These are phyloP conservation scores for Sinocyclocheilus rhinocerous DNA, from an alignment of 2,113 vertebrate species.

Conservation along the genomic window DNA sequence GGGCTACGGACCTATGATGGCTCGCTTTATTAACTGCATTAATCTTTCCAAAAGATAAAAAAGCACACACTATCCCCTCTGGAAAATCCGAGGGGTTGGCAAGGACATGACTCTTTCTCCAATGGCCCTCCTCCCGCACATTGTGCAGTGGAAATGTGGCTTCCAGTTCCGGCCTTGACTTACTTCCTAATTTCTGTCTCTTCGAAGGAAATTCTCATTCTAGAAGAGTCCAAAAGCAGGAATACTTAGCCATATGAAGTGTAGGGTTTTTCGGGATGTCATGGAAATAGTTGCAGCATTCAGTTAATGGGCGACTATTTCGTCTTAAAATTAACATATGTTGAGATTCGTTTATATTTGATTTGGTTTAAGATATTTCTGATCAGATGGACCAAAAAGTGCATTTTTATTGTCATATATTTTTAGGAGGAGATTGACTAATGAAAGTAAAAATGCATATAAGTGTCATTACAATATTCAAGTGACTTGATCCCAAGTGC, in stretches of 20 bases:
- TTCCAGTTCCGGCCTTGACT: conserved; percentile 50
- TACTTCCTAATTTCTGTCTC: conserved; percentile 50
- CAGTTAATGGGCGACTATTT: background rate
- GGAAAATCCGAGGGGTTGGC: conserved; percentile 64
- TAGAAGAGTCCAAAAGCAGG: conserved; percentile 34
- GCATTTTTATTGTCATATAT: background rate
- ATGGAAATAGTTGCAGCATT: background rate
- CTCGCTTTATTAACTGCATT: conserved; percentile 10
- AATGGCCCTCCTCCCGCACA: conserved; percentile 52
- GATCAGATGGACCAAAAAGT: background rate
- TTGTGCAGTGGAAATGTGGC: conserved; percentile 61
- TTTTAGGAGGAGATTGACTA: background rate
- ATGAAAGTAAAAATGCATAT: background rate
- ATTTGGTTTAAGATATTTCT: background rate
- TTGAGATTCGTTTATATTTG: too few species aligned
- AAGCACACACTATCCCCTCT: conserved; percentile 50
- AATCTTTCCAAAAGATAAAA: background rate
- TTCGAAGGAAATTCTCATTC: conserved; percentile 44
- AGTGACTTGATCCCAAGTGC: background rate
- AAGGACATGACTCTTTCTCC: conserved; percentile 71
- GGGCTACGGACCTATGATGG: background rate
- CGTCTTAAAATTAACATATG: background rate
- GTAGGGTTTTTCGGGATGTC: background rate
- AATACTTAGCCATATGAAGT: conserved; percentile 26
- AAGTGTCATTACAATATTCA: background rate